Conservation (phyloP, 2,113 vertebrate genomes). For the Microcebus lehilahytsara region DNA sequence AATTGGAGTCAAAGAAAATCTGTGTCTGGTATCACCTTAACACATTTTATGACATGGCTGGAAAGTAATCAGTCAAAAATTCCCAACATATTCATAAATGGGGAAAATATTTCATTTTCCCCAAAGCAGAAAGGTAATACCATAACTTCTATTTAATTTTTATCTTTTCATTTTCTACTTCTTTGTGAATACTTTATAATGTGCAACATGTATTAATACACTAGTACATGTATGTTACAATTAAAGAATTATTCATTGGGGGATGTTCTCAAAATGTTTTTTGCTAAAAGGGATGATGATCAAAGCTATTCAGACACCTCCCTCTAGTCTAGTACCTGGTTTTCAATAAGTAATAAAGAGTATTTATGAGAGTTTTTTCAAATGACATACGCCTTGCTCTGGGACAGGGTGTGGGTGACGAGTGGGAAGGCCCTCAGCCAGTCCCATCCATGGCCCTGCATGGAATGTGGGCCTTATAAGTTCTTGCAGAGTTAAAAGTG, state of each 20-base stretch:
- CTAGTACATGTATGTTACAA: accelerated
- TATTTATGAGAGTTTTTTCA: background rate
- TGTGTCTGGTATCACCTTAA: background rate
- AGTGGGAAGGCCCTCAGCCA: background rate
- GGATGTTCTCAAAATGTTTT: background rate
- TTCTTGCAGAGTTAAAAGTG: background rate
- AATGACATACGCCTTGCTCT: background rate
- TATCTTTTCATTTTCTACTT: background rate
- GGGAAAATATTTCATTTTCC: background rate
- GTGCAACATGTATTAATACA: accelerated
- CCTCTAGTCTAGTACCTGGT: background rate
- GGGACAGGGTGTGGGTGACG: background rate
- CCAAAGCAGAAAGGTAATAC: background rate
- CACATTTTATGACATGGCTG: background rate
- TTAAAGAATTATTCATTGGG: background rate
- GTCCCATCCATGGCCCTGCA: no score
- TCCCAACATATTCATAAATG: background rate
- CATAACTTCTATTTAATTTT: background rate
- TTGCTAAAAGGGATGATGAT: background rate
- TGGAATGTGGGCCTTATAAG: background rate
- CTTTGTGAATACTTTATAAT: background rate
- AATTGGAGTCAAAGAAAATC: background rate
- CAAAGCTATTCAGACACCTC: background rate
- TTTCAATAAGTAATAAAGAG: background rate
- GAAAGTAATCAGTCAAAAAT: background rate